phyloP scores from a whole-genome alignment of 2,797 vertebrate species.

The Acrossocheilus fasciatus region DNA sequence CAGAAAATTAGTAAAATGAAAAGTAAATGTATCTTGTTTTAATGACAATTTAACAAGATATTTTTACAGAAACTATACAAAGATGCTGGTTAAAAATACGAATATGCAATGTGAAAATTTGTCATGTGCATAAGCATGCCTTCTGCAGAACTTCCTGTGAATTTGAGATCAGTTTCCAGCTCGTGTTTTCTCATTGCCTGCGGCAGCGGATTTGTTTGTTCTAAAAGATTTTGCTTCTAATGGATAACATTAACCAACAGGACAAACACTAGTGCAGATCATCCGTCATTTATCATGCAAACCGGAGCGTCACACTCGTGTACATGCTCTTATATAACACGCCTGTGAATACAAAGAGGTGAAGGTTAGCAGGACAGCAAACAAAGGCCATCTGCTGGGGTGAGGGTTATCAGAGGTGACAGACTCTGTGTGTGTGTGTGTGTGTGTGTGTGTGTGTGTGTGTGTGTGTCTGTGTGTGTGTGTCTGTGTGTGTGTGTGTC shows the following conservation, averaged over 20 bases:
- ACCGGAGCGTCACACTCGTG: neutral
- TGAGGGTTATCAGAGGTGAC: constrained; percentile 29
- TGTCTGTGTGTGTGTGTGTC: constrained; percentile 1
- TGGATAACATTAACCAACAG: neutral
- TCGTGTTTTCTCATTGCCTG: neutral
- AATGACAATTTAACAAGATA: neutral
- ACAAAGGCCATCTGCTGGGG: constrained; percentile 32
- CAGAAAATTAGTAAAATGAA: neutral
- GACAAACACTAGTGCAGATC: neutral
- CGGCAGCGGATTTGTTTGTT: neutral
- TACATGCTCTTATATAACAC: neutral
- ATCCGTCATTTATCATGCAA: neutral
- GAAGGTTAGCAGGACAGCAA: constrained; percentile 29
- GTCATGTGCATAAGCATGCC: neutral
- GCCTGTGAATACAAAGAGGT: neutral
- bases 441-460: constrained; percentile 6
- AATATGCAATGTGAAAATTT: neutral
- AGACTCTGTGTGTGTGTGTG: neutral
- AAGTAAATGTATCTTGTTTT: neutral
- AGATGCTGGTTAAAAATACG: neutral
- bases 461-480: neutral
- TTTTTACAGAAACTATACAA: neutral
- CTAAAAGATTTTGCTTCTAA: constrained; percentile 2
- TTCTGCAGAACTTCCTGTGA: neutral
- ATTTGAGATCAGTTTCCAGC: neutral